Evolutionary conservation across 2,888 invertebrate genomes (phyloP), one percentile per base, ranked within the genome.

Genomic region (Dyspetes luteomarginatus): DNA sequence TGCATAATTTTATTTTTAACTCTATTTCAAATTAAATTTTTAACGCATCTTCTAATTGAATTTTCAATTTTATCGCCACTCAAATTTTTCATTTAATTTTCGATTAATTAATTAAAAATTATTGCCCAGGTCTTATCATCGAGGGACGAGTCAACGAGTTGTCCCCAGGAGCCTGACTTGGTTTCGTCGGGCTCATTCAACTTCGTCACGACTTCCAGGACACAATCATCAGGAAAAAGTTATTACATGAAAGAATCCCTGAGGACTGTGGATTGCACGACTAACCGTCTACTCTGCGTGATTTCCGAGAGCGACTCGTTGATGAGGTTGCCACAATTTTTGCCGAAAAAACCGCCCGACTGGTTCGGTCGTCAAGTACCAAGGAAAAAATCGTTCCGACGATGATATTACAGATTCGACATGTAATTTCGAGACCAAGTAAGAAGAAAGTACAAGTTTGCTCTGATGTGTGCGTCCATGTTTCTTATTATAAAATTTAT

Each of bases 211-310:
- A 45, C 67, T n/a, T 62, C 48, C 48, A 56, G 64, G 56, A 62
- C 15, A 17, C 77, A 64, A 68, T 78, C 77, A 19, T 78, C 77
- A 19, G 67, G 71, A 7, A 79, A 50, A 68, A 73, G 67, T 65
- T 77, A 73, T 43, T 58, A 58, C 62, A 52, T 56, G 77, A 72
- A 68, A 62, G 79, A 78, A 75, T 58, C 77, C 64, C 62, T 67
- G 68, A 79, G 55, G 48, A 72, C 62, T 9, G 65, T 55, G 12
- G 26, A 71, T 41, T 64, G 56, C 24, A 72, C 64, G 62, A 62
- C 72, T 4, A 83, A 83, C 50, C 74, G 79, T n/a, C 55, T 83
- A 12, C 62, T 83, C 9, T 83, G 80, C 80, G 79, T 83, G 15
- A 83, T 83, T 65, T 78, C 83, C 48, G 82, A 82, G 68, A 82